Conservation (phyloP, 1,140 invertebrate genomes). For the Lineus longissimus region DNA sequence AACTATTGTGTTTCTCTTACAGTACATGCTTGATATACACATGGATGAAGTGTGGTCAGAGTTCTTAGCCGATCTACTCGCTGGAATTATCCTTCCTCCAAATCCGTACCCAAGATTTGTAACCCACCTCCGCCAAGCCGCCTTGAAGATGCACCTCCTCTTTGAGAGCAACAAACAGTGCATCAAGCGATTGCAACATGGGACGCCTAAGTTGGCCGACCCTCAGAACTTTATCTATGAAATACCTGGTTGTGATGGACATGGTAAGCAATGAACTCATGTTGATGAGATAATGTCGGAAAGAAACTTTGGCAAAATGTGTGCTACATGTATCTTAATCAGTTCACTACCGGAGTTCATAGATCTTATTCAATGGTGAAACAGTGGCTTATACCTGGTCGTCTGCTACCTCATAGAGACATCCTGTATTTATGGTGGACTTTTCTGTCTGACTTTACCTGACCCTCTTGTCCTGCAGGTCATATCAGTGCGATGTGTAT, state of each 20-base stretch:
- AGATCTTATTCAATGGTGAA: too few relatives aligned
- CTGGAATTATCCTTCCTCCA: conserved; percentile 30
- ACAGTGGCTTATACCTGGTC: too few relatives aligned
- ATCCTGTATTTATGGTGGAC: too few relatives aligned
- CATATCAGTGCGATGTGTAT: conserved; percentile 26
- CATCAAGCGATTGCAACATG: background rate
- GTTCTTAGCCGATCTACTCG: conserved; percentile 33
- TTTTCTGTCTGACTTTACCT: too few relatives aligned
- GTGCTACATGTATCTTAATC: too few relatives aligned
- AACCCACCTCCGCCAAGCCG: conserved; percentile 26
- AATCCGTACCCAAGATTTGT: conserved; percentile 43
- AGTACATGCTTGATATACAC: conserved; percentile 45
- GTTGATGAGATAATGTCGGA: too few relatives aligned
- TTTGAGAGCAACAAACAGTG: background rate
- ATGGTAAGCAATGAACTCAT: conserved; percentile 24
- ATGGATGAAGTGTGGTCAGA: conserved; percentile 43
- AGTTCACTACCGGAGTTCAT: too few relatives aligned
- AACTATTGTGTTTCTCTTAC: too few relatives aligned
- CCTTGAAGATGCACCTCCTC: conserved; percentile 13
- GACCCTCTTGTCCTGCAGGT: conserved; percentile 22
- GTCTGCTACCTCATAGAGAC: too few relatives aligned
- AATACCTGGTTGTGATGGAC: conserved; percentile 34
- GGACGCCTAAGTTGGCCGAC: conserved; percentile 18
- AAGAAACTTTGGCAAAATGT: too few relatives aligned
- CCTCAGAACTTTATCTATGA: conserved; percentile 35